phyloP scores from a whole-genome alignment of 2,113 vertebrate species.

The Columbina picui region DNA sequence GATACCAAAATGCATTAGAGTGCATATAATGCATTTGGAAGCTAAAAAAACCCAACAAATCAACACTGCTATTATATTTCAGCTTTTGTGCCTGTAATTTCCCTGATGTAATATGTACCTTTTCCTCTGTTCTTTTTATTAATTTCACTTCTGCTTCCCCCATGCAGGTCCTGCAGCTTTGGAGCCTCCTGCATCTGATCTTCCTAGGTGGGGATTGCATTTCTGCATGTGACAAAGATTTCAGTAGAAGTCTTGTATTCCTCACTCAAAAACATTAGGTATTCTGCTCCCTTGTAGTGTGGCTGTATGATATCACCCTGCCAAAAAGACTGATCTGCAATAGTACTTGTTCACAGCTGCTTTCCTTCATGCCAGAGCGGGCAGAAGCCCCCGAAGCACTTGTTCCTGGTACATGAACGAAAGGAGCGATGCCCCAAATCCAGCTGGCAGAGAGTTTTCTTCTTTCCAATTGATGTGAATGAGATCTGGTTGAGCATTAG shows the following conservation, averaged over 20 bases:
- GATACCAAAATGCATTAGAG: not conserved
- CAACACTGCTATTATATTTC: not conserved
- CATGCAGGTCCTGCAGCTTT: not conserved
- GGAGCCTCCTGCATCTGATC: not conserved
- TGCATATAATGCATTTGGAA: not conserved
- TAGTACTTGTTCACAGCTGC: accelerated
- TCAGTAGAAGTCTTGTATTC: not conserved
- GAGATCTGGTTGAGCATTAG: not conserved
- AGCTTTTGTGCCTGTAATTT: not conserved
- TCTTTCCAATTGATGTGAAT: not conserved
- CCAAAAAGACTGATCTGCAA: not conserved
- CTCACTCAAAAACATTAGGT: not conserved
- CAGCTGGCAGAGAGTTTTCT: not conserved
- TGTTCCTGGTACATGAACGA: accelerated
- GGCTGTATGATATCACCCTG: not conserved
- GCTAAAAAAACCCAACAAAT: not conserved
- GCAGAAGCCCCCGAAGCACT: not conserved
- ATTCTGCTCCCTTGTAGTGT: not conserved
- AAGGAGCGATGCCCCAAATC: not conserved
- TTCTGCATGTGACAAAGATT: not conserved
- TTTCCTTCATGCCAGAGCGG: not conserved
- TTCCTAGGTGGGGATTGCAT: accelerated
- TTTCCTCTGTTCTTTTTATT: not conserved
- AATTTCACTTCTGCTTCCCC: not conserved
- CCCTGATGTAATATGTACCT: not conserved